Conservation (phyloP, 2,113 vertebrate genomes). For the Labeo catla region DNA sequence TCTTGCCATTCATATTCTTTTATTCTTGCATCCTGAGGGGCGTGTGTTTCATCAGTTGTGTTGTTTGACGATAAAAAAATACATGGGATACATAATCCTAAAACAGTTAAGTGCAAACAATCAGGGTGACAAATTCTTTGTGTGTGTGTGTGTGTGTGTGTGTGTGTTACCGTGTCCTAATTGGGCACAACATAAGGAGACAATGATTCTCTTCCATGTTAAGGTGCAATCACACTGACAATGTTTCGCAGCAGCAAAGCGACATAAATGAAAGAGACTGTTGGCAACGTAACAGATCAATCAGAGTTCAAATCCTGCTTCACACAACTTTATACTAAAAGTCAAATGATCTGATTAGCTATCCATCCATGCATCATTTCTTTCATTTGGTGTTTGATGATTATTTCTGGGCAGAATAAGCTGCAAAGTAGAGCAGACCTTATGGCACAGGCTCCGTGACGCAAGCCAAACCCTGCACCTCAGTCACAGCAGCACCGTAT, state of each 20-base stretch:
- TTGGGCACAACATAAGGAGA: not conserved
- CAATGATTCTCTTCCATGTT: not conserved
- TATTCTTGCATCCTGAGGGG: constrained; percentile 1
- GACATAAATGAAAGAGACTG: not conserved
- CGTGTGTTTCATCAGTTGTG: not conserved
- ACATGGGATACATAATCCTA: not conserved
- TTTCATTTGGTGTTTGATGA: not conserved
- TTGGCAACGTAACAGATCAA: not conserved
- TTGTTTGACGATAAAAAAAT: not conserved
- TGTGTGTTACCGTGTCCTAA: not conserved
- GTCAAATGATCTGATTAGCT: not conserved
- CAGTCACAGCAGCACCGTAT: not conserved
- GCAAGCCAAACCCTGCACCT: not conserved
- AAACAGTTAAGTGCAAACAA: not conserved
- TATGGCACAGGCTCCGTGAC: not conserved
- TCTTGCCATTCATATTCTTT: not conserved
- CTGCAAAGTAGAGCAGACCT: not conserved
- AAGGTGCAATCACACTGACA: not conserved
- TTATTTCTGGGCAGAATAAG: not conserved
- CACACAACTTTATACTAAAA: not conserved
- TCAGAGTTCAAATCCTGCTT: not conserved
- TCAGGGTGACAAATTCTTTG: not conserved
- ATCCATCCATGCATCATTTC: not conserved
- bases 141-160: no score
- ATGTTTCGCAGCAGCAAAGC: not conserved